Evolutionary conservation across 30 jellyfish, hydroid and myxozoan species (phyloP).

Genomic region (Aurelia sp.): DNA sequence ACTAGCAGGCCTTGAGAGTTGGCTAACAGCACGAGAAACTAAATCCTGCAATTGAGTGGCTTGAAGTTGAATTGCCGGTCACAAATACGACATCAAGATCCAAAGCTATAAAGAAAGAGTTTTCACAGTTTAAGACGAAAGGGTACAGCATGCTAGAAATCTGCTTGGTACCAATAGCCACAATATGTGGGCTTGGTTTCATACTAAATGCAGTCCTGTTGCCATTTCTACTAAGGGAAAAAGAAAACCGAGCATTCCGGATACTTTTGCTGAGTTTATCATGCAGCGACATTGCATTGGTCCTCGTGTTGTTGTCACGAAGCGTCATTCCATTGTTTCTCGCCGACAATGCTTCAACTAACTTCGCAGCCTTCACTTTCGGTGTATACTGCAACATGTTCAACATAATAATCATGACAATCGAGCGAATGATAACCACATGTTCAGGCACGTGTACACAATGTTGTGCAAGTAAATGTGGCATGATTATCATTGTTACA

Average conservation of each 20-base stretch:
- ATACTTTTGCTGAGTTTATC: slow-evolving; percentile 24
- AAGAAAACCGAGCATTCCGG: slow-evolving; percentile 9
- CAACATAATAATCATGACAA: slow-evolving; percentile 26
- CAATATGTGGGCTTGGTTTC: slow-evolving; percentile 29
- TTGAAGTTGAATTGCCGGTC: too few species aligned
- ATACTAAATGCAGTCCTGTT: slow-evolving; percentile 31
- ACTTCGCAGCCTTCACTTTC: slow-evolving; percentile 51
- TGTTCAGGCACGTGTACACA: neutral
- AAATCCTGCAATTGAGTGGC: too few species aligned
- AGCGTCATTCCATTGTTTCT: slow-evolving; percentile 27
- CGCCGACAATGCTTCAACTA: slow-evolving; percentile 49
- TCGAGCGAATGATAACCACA: slow-evolving; percentile 23
- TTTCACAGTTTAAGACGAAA: too few species aligned
- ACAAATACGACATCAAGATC: too few species aligned
- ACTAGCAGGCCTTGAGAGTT: too few species aligned
- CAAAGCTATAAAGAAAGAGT: too few species aligned
- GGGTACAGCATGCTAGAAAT: slow-evolving; percentile 1
- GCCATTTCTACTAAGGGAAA: slow-evolving; percentile 9
- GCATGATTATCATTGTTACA: neutral
- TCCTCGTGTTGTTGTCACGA: slow-evolving; percentile 27
- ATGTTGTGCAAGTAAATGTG: slow-evolving; percentile 2
- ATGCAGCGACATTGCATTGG: slow-evolving; percentile 43
- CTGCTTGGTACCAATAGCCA: slow-evolving; percentile 39
- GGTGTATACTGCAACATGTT: slow-evolving; percentile 41
- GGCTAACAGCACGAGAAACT: too few species aligned